Percentiles rank a stretch among this genome's conserved stretches.
Evolutionary conservation across 2,888 invertebrate genomes (phyloP).

Genomic region (Corbicula japonica): DNA sequence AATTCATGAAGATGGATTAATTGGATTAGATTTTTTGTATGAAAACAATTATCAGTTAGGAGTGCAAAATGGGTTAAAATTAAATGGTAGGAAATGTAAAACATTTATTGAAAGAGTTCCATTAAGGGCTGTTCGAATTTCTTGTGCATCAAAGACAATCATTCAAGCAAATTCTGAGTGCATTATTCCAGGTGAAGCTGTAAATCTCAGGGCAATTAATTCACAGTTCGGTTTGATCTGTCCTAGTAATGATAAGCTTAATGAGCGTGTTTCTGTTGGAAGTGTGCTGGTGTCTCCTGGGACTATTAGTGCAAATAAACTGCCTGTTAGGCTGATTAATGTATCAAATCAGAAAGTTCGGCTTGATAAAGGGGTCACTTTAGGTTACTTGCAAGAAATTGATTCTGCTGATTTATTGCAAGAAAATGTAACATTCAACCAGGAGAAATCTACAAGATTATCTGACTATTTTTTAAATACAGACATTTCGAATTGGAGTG

Average conservation of each 20-base stretch:
- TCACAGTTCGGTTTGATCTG: too few species aligned
- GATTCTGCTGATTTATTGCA: background rate
- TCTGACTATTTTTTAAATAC: background rate
- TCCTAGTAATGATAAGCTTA: too few species aligned
- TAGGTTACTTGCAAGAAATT: conserved; percentile 1
- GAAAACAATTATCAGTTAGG: background rate
- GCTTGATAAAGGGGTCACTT: conserved; percentile 7
- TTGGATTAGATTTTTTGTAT: background rate
- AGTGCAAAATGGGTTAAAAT: background rate
- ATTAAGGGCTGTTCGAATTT: background rate
- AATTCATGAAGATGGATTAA: conserved; percentile 15
- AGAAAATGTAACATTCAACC: background rate
- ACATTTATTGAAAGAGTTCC: background rate
- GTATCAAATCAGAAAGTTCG: background rate
- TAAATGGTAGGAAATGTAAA: background rate
- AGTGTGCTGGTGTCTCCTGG: too few species aligned
- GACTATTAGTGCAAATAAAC: too few species aligned
- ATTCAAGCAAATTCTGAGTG: too few species aligned
- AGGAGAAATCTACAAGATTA: background rate
- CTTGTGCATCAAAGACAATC: too few species aligned
- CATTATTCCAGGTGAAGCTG: too few species aligned
- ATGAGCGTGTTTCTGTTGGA: too few species aligned
- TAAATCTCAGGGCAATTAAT: too few species aligned
- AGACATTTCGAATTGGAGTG: background rate
- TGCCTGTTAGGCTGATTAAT: background rate